Percentiles rank a stretch among this genome's conserved stretches.
phyloP scores from a whole-genome alignment of 2,797 vertebrate species.

The Rhabdomys pumilio region DNA sequence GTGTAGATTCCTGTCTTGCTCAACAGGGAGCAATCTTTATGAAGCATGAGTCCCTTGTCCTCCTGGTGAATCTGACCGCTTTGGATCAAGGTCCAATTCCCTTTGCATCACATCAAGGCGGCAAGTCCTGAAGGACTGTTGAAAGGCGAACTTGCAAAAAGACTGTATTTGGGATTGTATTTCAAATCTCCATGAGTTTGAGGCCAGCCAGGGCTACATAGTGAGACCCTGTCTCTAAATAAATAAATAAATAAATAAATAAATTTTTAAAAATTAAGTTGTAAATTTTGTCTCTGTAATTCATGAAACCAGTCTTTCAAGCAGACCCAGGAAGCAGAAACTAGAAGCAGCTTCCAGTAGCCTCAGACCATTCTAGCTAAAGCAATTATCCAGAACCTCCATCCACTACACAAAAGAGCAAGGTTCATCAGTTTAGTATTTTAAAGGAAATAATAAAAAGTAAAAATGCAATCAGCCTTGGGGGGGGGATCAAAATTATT shows the following conservation, averaged over 20 bases:
- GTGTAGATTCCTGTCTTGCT: background rate
- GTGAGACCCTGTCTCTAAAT: background rate
- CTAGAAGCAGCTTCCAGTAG: conserved; percentile 57
- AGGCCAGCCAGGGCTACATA: background rate
- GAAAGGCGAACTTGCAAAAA: too few species aligned
- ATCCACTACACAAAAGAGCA: conserved; percentile 51
- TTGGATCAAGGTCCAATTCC: background rate
- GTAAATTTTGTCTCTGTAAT: conserved; percentile 62
- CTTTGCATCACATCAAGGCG: background rate
- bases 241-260: background rate
- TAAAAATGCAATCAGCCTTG: conserved; percentile 54
- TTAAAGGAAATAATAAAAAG: conserved; percentile 49
- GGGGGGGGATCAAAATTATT: conserved; percentile 51
- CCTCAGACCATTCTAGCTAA: conserved; percentile 53
- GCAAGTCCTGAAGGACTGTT: background rate
- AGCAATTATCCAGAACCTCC: conserved; percentile 31
- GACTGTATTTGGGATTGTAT: too few species aligned
- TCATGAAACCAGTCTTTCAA: conserved; percentile 35
- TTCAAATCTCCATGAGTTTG: background rate
- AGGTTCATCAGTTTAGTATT: conserved; percentile 49
- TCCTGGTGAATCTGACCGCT: background rate
- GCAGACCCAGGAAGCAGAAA: conserved; percentile 51
- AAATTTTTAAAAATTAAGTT: conserved; percentile 15
- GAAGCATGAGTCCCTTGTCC: background rate
- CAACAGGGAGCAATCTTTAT: background rate